A percentile compares a stretch with the other conserved stretches of the same genome.
Conservation (phyloP, 1,140 invertebrate species). For the Probaryconus sp. region DNA sequence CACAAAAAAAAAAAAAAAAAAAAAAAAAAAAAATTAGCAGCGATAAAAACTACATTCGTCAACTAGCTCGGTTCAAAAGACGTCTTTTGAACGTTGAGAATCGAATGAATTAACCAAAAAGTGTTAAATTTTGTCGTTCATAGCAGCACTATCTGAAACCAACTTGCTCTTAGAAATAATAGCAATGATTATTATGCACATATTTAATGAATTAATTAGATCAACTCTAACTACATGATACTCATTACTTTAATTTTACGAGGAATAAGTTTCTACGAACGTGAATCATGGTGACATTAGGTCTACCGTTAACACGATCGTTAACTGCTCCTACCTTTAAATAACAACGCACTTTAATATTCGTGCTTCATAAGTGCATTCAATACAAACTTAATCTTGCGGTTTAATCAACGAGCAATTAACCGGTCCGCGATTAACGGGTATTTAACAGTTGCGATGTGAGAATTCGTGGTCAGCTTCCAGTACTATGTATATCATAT, state of each 20-base stretch:
- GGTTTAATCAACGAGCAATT: conserved; percentile 65
- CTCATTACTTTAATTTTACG: conserved; percentile 35
- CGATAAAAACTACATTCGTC: no score
- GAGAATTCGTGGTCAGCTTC: conserved; percentile 11
- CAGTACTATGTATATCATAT: conserved; percentile 27
- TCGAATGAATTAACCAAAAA: no score
- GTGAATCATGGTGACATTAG: conserved; percentile 52
- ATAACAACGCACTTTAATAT: conserved; percentile 37
- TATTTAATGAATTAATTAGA: conserved; percentile 49
- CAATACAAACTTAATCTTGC: conserved; percentile 52
- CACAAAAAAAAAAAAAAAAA: no score
- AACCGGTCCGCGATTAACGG: conserved; percentile 68
- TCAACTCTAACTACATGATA: conserved; percentile 17
- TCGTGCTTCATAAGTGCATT: conserved; percentile 45
- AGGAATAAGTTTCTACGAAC: conserved; percentile 29
- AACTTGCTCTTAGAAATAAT: conserved; percentile 18
- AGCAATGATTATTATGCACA: conserved; percentile 28
- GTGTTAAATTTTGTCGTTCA: no score
- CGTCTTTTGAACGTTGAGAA: no score
- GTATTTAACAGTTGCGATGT: conserved; percentile 52
- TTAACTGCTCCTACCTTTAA: conserved; percentile 38
- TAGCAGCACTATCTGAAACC: no score
- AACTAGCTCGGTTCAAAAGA: no score
- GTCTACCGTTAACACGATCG: conserved; percentile 53
- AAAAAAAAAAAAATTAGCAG: no score